Evolutionary conservation across 2,888 invertebrate genomes (phyloP).

Genomic region (Agrilus mali): DNA sequence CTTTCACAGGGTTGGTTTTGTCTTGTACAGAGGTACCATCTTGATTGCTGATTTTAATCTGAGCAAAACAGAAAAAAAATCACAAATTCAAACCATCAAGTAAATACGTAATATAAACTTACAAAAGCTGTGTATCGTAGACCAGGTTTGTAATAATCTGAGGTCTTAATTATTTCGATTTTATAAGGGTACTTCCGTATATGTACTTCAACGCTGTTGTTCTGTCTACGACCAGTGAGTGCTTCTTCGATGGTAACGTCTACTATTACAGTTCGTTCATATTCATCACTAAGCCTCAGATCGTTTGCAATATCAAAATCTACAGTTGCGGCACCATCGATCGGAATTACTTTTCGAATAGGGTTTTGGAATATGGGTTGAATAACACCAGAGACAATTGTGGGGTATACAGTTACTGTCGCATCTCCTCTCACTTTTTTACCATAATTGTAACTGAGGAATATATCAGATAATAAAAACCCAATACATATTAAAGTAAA

Average conservation of each 20-base stretch:
- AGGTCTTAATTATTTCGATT: slow-evolving; percentile 64
- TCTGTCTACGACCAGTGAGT: slow-evolving; percentile 73
- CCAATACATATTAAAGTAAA: slow-evolving; percentile 2
- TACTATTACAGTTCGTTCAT: slow-evolving; percentile 67
- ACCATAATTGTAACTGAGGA: slow-evolving; percentile 66
- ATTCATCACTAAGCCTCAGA: slow-evolving; percentile 65
- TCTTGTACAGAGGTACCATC: slow-evolving; percentile 55
- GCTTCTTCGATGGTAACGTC: slow-evolving; percentile 86
- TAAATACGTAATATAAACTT: slow-evolving; percentile 28
- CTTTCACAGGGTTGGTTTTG: slow-evolving; percentile 42
- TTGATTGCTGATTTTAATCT: slow-evolving; percentile 58
- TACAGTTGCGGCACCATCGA: slow-evolving; percentile 50
- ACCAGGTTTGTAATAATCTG: slow-evolving; percentile 81
- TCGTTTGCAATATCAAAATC: slow-evolving; percentile 67
- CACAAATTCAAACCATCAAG: background rate
- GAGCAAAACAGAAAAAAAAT: slow-evolving; percentile 10
- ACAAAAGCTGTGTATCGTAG: slow-evolving; percentile 74
- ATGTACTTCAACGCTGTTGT: slow-evolving; percentile 57
- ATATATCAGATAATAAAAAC: background rate
- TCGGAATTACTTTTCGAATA: slow-evolving; percentile 56
- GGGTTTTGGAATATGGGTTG: slow-evolving; percentile 64
- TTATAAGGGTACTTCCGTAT: slow-evolving; percentile 68
- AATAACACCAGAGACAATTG: slow-evolving; percentile 63
- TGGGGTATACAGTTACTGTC: slow-evolving; percentile 72
- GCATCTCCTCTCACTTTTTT: slow-evolving; percentile 77